phyloP scores from a whole-genome alignment of 35 echinoderm and acorn worm genomes.

The Heliocidaris erythrogramma region DNA sequence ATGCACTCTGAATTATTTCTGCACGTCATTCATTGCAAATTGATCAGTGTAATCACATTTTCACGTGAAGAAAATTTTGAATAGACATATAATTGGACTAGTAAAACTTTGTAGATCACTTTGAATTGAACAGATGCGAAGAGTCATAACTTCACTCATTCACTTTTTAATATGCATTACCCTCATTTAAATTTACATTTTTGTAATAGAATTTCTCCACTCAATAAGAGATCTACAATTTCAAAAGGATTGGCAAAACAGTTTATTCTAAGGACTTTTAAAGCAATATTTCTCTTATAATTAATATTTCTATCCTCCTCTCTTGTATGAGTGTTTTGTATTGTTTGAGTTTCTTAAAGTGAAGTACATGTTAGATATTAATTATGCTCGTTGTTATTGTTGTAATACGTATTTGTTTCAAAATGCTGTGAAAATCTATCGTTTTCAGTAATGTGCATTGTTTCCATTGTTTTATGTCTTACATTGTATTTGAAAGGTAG shows the following conservation, averaged over 20 bases:
- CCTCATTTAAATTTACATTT: background rate
- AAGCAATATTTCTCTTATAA: background rate
- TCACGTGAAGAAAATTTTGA: too few species aligned
- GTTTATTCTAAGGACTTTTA: background rate
- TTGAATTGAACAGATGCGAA: background rate
- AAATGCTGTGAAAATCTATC: background rate
- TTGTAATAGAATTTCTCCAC: background rate
- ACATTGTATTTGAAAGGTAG: background rate
- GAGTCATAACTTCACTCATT: background rate
- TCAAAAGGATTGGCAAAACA: background rate
- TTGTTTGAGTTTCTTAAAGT: background rate
- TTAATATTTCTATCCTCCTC: background rate
- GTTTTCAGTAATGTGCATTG: background rate
- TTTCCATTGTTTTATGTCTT: background rate
- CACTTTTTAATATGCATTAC: background rate
- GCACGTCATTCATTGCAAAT: too few species aligned
- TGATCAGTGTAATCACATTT: background rate
- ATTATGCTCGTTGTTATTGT: background rate
- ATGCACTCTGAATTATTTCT: too few species aligned
- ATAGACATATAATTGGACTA: too few species aligned
- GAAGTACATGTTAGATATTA: background rate
- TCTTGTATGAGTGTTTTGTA: background rate
- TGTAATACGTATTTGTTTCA: background rate
- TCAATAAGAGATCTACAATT: background rate
- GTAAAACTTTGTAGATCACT: too few species aligned